Evolutionary conservation across 2,888 invertebrate species (phyloP), one percentile per base, ranked within the genome.

Genomic region (Teinopalpus imperialis): DNA sequence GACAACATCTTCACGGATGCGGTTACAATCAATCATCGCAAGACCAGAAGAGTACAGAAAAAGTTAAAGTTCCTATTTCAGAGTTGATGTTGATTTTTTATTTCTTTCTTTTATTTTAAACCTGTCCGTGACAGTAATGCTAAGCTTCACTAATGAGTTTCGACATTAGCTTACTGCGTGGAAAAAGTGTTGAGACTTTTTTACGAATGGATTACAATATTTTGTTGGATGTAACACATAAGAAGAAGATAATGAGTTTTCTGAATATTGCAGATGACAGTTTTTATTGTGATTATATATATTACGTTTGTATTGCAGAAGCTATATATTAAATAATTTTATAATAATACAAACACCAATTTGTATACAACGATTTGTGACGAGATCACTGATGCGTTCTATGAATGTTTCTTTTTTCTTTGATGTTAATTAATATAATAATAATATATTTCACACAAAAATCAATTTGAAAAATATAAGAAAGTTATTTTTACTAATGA

Each of bases 61-160:
- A 74, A 70, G 45, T 63, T 61, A 54, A 55, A 65, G 77, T 81
- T 78, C 70, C 69, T 74, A 79, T 83, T 82, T 82, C 76, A 78
- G 81, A 81, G 71, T 63, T 66, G 65, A 66, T 65, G 18, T 23
- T 64, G 61, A 61, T 70, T 74, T 67, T 66, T 63, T 66, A 56
- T 56, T 61, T 62, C 53, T 58, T 63, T 55, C 57, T 60, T 76
- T 76, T 83, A 77, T 81, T 85, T 80, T 79, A 77, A 76, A 78
- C 75, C 66, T 80, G 86, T 60, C 86, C 83, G 66, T 86, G 87
- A 85, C 87, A 86, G 81, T 87, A 87, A 87, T 75, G 76, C 66
- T 79, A 75, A 78, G 81, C 78, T 71, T 57, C 76, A 63, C 83
- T 88, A 88, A 88, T 87, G 87, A 87, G 82, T 78, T 86, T 77